Base-by-base conservation (phyloP, 2,797 vertebrate genomes). In the Dermochelys coriacea region DNA sequence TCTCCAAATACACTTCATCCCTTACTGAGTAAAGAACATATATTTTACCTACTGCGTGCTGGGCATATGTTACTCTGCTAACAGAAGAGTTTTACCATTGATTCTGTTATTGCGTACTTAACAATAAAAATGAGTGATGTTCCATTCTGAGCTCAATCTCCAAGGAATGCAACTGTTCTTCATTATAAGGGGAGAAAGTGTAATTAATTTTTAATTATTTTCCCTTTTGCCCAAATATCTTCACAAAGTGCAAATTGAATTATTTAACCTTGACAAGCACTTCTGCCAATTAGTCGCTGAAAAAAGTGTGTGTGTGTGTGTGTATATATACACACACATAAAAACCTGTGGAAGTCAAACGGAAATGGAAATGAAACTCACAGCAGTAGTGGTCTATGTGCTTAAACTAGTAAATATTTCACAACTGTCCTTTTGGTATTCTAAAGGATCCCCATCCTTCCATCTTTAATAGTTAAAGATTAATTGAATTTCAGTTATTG, bases 191-290 rank as follows among this genome's bases (percentile, higher is more conserved):
- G 8, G 4, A 0, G 0, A 80, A 23, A 84, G 88, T 85, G 49
- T 95, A 96, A 96, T 97, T 97, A 96, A 96, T 94, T 94, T 94
- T 96, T 96, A 97, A 97, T 97, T 97, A 94, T 97, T 97, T 98
- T 96, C 45, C 89, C 85, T 94, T 97, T 96, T 96, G 45, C 87
- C 54, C 90, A 97, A 97, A 96, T 96, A 94, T 86, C 79, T 96
- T 97, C 94, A 89, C 92, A 90, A 37, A 19, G 82, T 95, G 83
- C 78, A 97, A 96, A 85, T 94, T 97, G 95, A 93, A 91, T 97
- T 97, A 95, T 94, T 88, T 97, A 98, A 97, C 52, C 86, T 52
- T 91, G 93, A 79, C 84, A 92, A 61, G 82, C 92, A 89, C 94
- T 95, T 93, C 79, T 97, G 91, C 74, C 84, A 91, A 87, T 94